These are phyloP conservation scores for Odocoileus virginianus DNA, from an alignment of 2,113 vertebrate species.

Conservation along the genomic window DNA sequence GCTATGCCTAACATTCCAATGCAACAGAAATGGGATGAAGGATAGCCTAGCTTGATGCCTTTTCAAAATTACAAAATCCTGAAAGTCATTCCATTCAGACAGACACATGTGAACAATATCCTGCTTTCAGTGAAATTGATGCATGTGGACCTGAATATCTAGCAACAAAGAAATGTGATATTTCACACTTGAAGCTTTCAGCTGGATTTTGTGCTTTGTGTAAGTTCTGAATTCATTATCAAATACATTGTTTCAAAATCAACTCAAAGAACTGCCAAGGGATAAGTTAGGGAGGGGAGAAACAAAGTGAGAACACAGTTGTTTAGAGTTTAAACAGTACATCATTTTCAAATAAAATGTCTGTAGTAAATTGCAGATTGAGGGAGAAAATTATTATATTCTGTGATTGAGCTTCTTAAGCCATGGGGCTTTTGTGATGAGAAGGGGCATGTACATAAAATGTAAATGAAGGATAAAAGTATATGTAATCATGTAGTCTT, in stretches of 20 bases:
- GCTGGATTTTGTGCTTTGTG: slow-evolving; percentile 62
- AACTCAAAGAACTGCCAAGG: slow-evolving; percentile 66
- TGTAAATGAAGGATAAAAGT: neutral
- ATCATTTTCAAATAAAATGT: slow-evolving; percentile 66
- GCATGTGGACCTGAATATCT: slow-evolving; percentile 44
- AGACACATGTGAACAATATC: slow-evolving; percentile 66
- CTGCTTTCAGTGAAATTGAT: slow-evolving; percentile 68
- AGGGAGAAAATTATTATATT: slow-evolving; percentile 28
- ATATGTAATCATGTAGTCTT: neutral
- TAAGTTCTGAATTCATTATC: slow-evolving; percentile 63
- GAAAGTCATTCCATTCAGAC: slow-evolving; percentile 67
- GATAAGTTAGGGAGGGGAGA: slow-evolving; percentile 48
- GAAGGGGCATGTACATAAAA: neutral
- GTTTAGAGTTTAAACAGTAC: slow-evolving; percentile 66
- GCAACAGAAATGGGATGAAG: slow-evolving; percentile 58
- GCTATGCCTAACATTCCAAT: slow-evolving; percentile 54
- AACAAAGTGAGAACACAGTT: slow-evolving; percentile 61
- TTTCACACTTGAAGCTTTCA: slow-evolving; percentile 69
- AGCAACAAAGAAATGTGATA: slow-evolving; percentile 60
- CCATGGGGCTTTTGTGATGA: neutral
- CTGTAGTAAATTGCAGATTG: slow-evolving; percentile 12
- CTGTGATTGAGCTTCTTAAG: slow-evolving; percentile 14
- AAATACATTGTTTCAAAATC: slow-evolving; percentile 74
- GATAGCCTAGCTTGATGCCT: slow-evolving; percentile 62
- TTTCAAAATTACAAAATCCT: slow-evolving; percentile 74